Percentiles rank a stretch among this genome's conserved stretches.
These are phyloP conservation scores for Opisthocomus hoazin DNA, from an alignment of 2,113 vertebrate genomes.

Conservation along the genomic window DNA sequence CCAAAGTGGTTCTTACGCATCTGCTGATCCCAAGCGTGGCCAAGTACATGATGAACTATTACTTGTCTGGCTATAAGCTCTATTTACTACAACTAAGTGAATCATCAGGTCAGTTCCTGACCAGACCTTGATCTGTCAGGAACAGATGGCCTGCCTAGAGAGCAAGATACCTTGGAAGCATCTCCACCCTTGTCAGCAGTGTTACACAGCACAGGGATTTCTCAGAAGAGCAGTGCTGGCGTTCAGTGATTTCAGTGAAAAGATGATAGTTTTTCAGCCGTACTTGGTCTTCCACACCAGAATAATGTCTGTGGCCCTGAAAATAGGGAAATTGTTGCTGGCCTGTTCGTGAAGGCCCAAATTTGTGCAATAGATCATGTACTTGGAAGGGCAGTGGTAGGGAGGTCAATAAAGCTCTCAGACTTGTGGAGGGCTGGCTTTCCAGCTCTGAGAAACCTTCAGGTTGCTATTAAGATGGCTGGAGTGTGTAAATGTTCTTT, in stretches of 20 bases:
- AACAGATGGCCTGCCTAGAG: slow-evolving; percentile 21
- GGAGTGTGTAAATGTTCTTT: neutral
- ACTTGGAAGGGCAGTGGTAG: neutral
- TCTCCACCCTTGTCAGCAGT: neutral
- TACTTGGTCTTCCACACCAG: neutral
- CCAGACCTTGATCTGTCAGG: neutral
- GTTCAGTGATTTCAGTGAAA: neutral
- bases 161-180: neutral
- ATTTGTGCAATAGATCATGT: neutral
- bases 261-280: neutral
- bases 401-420: neutral
- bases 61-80: neutral
- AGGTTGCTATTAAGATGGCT: neutral
- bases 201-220: neutral
- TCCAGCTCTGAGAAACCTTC: neutral
- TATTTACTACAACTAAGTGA: neutral
- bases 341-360: neutral
- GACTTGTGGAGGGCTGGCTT: neutral
- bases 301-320: neutral
- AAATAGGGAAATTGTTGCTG: neutral
- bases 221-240: neutral
- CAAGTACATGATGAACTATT: neutral
- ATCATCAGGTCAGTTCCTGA: neutral
- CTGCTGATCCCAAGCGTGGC: neutral
- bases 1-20: neutral